phyloP scores from a whole-genome alignment of 2,888 invertebrate genomes.

The Nephrotoma guestfalica region DNA sequence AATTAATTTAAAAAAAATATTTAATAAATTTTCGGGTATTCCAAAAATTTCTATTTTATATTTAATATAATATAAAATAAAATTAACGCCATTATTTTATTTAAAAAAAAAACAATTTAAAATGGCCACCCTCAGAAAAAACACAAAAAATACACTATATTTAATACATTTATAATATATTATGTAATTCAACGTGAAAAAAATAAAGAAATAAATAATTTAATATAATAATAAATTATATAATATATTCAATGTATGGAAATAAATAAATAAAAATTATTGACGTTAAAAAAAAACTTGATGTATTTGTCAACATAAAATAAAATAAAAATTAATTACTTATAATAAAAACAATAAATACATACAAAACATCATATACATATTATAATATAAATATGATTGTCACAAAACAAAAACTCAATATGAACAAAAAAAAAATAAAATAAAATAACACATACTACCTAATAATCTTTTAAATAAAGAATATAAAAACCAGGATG shows the following conservation, averaged over 20 bases:
- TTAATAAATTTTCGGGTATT: not conserved
- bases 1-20: not conserved
- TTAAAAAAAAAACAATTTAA: not conserved
- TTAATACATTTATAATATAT: not conserved
- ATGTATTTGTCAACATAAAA: not conserved
- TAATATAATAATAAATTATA: not conserved
- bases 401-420: not conserved
- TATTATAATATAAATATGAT: not conserved
- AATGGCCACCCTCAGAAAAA: not conserved
- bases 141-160: no score
- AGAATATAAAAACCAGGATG: not conserved
- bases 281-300: not conserved
- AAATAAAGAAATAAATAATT: not conserved
- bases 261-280: not conserved
- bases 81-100: not conserved
- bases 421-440: not conserved
- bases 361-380: not conserved
- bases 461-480: not conserved
- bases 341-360: not conserved
- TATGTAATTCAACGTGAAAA: not conserved
- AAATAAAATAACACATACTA: not conserved
- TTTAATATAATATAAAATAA: not conserved
- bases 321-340: not conserved
- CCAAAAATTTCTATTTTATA: not conserved
- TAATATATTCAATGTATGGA: not conserved